Evolutionary conservation across 2,113 vertebrate genomes (phyloP).

Genomic region (Morone saxatilis): DNA sequence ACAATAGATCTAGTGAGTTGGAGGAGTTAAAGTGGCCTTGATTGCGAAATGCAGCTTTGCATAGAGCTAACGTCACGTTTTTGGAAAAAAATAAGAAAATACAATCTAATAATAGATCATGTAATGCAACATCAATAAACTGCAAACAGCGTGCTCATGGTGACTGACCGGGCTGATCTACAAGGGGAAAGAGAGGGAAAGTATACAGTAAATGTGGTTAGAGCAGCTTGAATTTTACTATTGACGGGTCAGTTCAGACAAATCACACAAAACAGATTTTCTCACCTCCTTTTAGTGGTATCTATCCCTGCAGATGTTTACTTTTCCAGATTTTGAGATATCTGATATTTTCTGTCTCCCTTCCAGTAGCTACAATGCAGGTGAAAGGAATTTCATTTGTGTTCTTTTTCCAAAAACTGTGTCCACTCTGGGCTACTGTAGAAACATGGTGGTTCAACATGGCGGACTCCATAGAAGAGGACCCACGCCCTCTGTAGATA

Average conservation of each 20-base stretch:
- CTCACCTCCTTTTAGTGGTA: neutral
- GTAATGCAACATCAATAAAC: neutral
- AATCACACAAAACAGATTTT: neutral
- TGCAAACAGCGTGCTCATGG: neutral
- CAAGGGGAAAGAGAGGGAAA: neutral
- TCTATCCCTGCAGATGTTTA: neutral
- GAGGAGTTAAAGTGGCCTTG: neutral
- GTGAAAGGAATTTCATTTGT: neutral
- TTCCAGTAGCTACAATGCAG: neutral
- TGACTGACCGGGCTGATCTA: neutral
- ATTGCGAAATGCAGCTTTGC: neutral
- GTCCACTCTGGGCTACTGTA: too few relatives aligned
- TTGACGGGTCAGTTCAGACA: neutral
- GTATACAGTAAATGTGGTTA: neutral
- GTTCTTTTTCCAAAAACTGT: neutral
- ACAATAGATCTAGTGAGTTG: neutral
- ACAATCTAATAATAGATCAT: slow-evolving; percentile 26
- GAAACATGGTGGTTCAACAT: too few relatives aligned
- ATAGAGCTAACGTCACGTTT: neutral
- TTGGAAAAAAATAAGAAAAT: neutral
- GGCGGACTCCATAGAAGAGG: too few relatives aligned
- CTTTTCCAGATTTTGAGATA: neutral
- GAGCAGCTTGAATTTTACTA: neutral
- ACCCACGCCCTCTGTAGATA: too few relatives aligned
- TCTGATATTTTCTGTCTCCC: neutral